Percentiles rank a stretch among this genome's conserved stretches.
Evolutionary conservation across 2,888 invertebrate genomes (phyloP).

Genomic region (Scaptomyza polygonia): DNA sequence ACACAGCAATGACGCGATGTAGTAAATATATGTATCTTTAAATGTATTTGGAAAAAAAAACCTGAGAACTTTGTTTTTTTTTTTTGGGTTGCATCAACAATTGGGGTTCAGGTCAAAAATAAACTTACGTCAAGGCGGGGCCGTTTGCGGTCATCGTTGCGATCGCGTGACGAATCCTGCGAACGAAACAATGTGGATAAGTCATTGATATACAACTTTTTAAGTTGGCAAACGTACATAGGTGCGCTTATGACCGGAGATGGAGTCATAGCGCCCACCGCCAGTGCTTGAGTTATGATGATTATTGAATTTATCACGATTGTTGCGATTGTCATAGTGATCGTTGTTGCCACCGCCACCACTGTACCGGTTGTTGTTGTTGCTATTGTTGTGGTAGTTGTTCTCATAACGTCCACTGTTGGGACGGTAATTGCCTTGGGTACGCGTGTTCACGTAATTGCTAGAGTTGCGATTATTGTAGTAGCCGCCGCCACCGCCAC

Average conservation of each 20-base stretch:
- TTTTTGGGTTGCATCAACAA: slow-evolving; percentile 14
- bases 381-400: slow-evolving; percentile 70
- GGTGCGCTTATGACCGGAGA: slow-evolving; percentile 79
- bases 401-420: slow-evolving; percentile 76
- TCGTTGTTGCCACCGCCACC: slow-evolving; percentile 56
- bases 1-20: slow-evolving; percentile 47
- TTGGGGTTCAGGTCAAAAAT: slow-evolving; percentile 30
- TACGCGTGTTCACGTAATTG: slow-evolving; percentile 79
- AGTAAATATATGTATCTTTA: slow-evolving; percentile 21
- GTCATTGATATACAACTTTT: slow-evolving; percentile 1
- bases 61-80: slow-evolving; percentile 40
- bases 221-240: slow-evolving; percentile 72
- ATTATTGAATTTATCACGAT: slow-evolving; percentile 67
- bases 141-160: slow-evolving; percentile 82
- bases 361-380: slow-evolving; percentile 74
- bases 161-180: slow-evolving; percentile 82
- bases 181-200: slow-evolving; percentile 1
- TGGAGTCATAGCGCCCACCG: slow-evolving; percentile 77
- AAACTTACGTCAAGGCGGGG: slow-evolving; percentile 83
- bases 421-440: slow-evolving; percentile 80
- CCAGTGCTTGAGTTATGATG: slow-evolving; percentile 69
- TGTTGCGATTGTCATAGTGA: slow-evolving; percentile 71
- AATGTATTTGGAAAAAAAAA: slow-evolving; percentile 18
- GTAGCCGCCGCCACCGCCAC: slow-evolving; percentile 74
- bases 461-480: slow-evolving; percentile 74